phyloP scores from a whole-genome alignment of 2,797 vertebrate species.

The Mustela erminea region DNA sequence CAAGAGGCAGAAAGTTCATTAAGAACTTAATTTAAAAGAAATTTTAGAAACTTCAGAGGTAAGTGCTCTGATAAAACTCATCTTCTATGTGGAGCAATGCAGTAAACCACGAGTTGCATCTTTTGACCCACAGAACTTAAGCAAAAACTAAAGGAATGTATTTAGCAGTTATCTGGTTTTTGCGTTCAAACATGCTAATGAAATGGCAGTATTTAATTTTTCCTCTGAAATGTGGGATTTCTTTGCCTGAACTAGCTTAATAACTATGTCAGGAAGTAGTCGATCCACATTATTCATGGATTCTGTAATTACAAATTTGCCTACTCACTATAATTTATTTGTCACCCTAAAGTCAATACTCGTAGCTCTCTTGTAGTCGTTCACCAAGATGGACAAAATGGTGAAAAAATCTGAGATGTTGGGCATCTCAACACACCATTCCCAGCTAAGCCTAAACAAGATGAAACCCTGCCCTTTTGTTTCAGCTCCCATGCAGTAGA shows the following conservation, averaged over 20 bases:
- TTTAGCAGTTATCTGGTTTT: not conserved
- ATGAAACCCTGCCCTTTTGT: not conserved
- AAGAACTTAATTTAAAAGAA: constrained; percentile 5
- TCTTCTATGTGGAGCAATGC: not conserved
- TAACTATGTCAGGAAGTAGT: not conserved
- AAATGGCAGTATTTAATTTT: constrained; percentile 23
- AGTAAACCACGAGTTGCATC: not conserved
- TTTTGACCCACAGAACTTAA: not conserved
- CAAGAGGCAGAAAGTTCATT: not conserved
- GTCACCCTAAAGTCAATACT: not conserved
- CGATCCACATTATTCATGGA: not conserved
- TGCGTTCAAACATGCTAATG: constrained; percentile 3
- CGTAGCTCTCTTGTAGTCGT: not conserved
- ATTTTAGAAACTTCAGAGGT: not conserved
- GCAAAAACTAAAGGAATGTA: constrained; percentile 27
- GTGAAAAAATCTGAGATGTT: not conserved
- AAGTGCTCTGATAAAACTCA: not conserved
- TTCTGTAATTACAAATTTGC: not conserved
- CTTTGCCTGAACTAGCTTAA: not conserved
- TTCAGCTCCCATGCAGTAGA: not conserved
- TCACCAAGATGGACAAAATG: not conserved
- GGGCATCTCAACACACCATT: not conserved
- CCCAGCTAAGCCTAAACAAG: not conserved
- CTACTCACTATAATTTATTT: constrained; percentile 9
- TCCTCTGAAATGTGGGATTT: constrained; percentile 12